These are phyloP conservation scores for Cephus nigrinus DNA, from an alignment of 2,888 invertebrate species.

Conservation along the genomic window DNA sequence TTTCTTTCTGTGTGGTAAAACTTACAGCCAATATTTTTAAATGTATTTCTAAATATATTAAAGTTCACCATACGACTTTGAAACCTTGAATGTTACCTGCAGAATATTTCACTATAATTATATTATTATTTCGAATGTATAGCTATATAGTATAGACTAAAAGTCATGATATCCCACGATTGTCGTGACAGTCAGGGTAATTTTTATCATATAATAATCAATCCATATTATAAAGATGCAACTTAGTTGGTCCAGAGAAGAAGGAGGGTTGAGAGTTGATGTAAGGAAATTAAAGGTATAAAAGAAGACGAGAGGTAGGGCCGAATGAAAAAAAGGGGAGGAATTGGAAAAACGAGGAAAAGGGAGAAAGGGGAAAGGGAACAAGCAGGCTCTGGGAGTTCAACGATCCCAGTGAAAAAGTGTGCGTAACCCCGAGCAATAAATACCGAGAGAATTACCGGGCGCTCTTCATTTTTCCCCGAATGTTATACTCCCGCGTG, in stretches of 20 bases:
- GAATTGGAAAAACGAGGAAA: background rate
- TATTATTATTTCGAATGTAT: no score
- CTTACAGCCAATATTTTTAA: no score
- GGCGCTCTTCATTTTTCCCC: background rate
- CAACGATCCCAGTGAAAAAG: background rate
- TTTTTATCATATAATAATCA: no score
- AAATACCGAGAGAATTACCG: background rate
- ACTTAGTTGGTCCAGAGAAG: background rate
- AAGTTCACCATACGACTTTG: no score
- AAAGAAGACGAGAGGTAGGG: background rate
- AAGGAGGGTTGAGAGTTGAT: background rate
- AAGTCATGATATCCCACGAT: no score
- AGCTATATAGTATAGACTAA: no score
- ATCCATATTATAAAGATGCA: background rate
- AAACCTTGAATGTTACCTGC: no score
- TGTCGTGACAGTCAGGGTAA: no score
- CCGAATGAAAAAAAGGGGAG: background rate
- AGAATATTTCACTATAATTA: no score
- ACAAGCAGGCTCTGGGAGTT: background rate
- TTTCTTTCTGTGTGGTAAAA: no score
- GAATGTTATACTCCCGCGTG: background rate
- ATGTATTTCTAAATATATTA: no score
- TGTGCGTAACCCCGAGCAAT: background rate
- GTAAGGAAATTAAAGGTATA: background rate
- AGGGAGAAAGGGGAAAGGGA: background rate